Base-by-base conservation (phyloP, 2,797 vertebrate genomes). In the Cyclopterus lumpus region DNA sequence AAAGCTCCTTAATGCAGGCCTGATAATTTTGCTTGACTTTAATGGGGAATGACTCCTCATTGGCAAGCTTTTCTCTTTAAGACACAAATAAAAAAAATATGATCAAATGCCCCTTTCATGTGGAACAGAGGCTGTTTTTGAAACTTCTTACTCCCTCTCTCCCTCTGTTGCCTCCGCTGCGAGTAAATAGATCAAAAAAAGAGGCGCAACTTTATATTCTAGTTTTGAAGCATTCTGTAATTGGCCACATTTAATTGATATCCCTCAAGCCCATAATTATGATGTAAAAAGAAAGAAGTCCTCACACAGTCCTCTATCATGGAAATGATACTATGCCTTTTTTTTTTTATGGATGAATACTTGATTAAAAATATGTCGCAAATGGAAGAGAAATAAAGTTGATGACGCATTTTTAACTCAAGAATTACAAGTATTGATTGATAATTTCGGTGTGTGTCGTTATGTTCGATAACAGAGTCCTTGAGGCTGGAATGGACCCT, bases 21-120 rank as follows among this genome's bases (percentile, higher is more conserved):
- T 91, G 90, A 93, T 95, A 91, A 95, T 95, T 96, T 95, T 86
- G 90, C 93, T 92, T 93, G 93, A 95, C 88, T 94, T 93, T 94
- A 95, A 95, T 94, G 91, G 93, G 89, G 88, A 88, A 92, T 88
- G 93, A 93, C 92, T 94, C 88, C 91, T 93, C 92, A 91, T 93
- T 90, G 92, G 91, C 92, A 90, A 88, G 90, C 86, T 90, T 93
- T 93, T 92, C 89, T 93, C 88, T 93, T 92, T 91, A 89, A 86
- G 87, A 93, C 90, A 88, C 93, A 95, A 93, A 92, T 90, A 92
- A 92, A 92, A 92, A 90, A 91, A 91, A 92, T 83, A 94, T 89
- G 92, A 94, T 94, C 93, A 93, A 93, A 94, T 91, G 88, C 60
- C 63, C 67, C 94, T 94, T 94, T 94, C 92, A 93, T 92, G 93